Evolutionary conservation across 92 coral and sea anemone species (phyloP).

Genomic region (Ricordea florida): DNA sequence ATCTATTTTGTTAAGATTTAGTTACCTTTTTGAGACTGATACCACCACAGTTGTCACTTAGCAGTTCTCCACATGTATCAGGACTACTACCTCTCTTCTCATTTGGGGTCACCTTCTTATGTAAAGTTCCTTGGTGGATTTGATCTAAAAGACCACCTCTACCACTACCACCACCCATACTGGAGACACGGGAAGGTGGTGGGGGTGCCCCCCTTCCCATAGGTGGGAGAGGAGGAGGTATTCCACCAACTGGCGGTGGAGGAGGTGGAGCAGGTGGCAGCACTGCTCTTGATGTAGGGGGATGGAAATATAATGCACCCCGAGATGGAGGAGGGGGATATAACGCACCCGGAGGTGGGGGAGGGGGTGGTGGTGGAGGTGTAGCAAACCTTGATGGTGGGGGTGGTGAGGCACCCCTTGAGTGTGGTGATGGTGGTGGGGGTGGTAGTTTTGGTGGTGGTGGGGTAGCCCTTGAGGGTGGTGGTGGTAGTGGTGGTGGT

Average conservation of each 20-base stretch:
- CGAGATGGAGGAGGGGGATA: conserved; percentile 72
- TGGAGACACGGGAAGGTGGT: conserved; percentile 67
- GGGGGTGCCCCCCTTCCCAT: conserved; percentile 61
- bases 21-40: conserved; percentile 81
- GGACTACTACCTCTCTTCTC: conserved; percentile 60
- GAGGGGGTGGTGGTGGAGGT: conserved; percentile 94
- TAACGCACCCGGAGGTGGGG: conserved; percentile 54
- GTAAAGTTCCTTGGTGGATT: conserved; percentile 74
- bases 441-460: too few relatives aligned
- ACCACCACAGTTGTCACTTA: conserved; percentile 90
- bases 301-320: conserved; percentile 70
- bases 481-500: conserved; percentile 74
- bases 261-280: conserved; percentile 83
- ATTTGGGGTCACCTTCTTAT: conserved; percentile 78
- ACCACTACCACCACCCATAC: conserved; percentile 47
- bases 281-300: conserved; percentile 51
- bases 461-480: too few relatives aligned
- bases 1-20: too few relatives aligned
- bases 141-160: conserved; percentile 82
- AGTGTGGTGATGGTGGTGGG: too few relatives aligned
- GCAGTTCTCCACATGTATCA: conserved; percentile 68
- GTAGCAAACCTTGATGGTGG: conserved; percentile 81
- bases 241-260: conserved; percentile 65
- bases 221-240: conserved; percentile 65
- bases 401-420: conserved; percentile 64